Evolutionary conservation across 2,113 vertebrate genomes (phyloP), one percentile per base, ranked within the genome.

Genomic region (Tychaedon coryphoeus): DNA sequence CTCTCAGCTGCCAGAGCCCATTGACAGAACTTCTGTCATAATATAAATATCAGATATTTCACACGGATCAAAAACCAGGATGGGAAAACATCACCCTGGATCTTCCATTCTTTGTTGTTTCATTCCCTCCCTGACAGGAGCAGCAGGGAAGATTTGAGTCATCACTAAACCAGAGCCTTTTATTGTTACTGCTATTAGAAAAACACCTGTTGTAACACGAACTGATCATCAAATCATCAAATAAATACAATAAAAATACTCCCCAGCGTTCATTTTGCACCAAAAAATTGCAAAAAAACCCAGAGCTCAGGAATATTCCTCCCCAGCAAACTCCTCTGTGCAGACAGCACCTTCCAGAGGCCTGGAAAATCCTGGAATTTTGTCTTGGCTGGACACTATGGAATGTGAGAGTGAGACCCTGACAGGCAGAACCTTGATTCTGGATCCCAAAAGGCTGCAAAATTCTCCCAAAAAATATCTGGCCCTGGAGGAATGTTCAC

Each of bases 301-400:
- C 1, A 0, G n/a, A 54, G 38, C 51, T 71, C 6, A 1, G 34
- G 4, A 50, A 33, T 8, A 20, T 12, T 28, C 14, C 26, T 45
- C n/a, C 70, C 33, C 26, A 66, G 25, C 10, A 45, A 84, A 73
- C 13, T 31, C 34, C 14, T 36, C 50, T 7, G 20, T 6, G 26
- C 29, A 24, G 14, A 0, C 19, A 43, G 64, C n/a, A 22, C 26
- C 67, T 51, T 50, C 66, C 57, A 54, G 42, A 22, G 33, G 42
- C 0, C 0, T 0, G 13, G 9, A 9, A 69, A 36, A 57, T 18
- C 36, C 34, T 9, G 65, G 28, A 3, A 64, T 51, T 51, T 28
- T 11, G 48, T 18, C 48, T 1, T 38, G 38, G 4, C 47, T 10
- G 17, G 4, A 8, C 6, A 11, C 33, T 6, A 0, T 2, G 29